Evolutionary conservation across 2,888 invertebrate species (phyloP), one percentile per base, ranked within the genome.

Genomic region (Creontiades dilutus): DNA sequence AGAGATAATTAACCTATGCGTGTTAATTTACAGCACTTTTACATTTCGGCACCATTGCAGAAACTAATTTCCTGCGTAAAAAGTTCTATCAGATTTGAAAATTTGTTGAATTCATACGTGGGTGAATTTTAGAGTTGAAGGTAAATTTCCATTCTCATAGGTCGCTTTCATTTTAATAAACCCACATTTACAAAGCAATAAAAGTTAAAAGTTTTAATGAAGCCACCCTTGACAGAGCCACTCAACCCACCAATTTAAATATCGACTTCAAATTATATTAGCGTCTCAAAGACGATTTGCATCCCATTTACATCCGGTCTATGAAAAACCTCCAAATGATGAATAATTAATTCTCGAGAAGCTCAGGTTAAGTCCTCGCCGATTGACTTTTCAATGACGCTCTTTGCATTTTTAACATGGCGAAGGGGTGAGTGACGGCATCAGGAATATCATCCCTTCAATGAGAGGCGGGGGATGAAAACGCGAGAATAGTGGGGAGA

Each of bases 351-450:
- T 88, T 78, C 55, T 78, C 2, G 47, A 76, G 55, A 28, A 52
- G 48, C 27, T 78, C 52, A 88, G 88, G 88, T 88, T 88, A 55
- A 88, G 88, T 48, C 88, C 68, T 55, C 28, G 46, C 23, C 88
- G 88, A 88, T 88, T 88, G 88, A 88, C 88, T 88, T 88, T 88
- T 88, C 88, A 88, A 88, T 88, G 88, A 88, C 78, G 88, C 88
- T 88, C 78, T 88, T 88, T 88, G 88, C 88, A 88, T 88, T 88
- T 88, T 88, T 88, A 86, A 68, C 55, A 57, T n/a, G 57, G 23
- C 19, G 23, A 11, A 27, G 68, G 19, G 23, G 68, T 0, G 68
- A 19, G 9, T n/a, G 19, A 23, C 5, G 68, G n/a, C 46, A 46
- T 19, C 27, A 68, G 23, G 27, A 68, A 68, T 68, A 68, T 68